Evolutionary conservation across 1,140 invertebrate genomes (phyloP).

Genomic region (Triops cancriformis): DNA sequence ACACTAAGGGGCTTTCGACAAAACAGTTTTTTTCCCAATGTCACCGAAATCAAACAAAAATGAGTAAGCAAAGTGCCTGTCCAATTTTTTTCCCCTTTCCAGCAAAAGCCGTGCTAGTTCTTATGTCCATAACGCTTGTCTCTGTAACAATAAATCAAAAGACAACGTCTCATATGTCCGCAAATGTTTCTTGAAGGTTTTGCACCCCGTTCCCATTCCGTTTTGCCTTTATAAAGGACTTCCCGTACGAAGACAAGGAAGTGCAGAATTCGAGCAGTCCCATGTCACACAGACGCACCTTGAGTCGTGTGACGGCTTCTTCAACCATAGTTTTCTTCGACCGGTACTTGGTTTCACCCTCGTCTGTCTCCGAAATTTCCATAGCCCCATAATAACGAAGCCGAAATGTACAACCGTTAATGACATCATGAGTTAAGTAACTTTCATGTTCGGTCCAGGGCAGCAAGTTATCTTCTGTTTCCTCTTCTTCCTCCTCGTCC

Average conservation of each 20-base stretch:
- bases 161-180: too few species aligned
- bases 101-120: neutral
- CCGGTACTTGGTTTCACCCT: slow-evolving; percentile 42
- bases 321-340: slow-evolving; percentile 88
- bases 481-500: neutral
- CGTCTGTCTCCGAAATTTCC: slow-evolving; percentile 63
- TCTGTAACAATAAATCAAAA: neutral
- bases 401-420: slow-evolving; percentile 64
- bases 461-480: neutral
- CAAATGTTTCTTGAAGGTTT: too few species aligned
- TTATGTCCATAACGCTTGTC: neutral
- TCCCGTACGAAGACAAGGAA: neutral
- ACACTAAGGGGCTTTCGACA: neutral
- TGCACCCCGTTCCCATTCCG: too few species aligned
- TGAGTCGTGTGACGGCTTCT: slow-evolving; percentile 92
- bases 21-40: neutral
- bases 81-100: neutral
- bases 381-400: slow-evolving; percentile 72
- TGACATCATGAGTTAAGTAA: slow-evolving; percentile 28
- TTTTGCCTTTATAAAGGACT: neutral
- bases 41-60: neutral
- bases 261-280: neutral
- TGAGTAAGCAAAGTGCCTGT: neutral
- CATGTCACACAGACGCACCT: slow-evolving; percentile 53
- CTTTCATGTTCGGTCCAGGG: neutral